Base-by-base conservation (phyloP, 2,797 vertebrate species). In the Arnoldichthys spilopterus region DNA sequence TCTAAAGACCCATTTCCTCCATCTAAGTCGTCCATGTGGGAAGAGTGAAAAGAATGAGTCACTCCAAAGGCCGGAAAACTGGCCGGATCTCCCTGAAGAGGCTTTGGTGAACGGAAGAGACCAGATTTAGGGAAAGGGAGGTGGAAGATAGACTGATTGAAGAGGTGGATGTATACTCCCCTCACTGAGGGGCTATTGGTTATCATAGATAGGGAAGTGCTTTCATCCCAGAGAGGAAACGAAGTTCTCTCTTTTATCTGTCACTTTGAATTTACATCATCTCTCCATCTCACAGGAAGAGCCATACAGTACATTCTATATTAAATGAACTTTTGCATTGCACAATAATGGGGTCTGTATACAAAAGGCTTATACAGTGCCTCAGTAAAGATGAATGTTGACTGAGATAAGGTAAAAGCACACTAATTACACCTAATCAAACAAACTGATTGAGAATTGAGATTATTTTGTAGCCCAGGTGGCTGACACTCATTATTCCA, bases 211-310 rank as follows among this genome's bases (percentile, higher is more conserved):
- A 70, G 74, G 72, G 64, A 83, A 81, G 32, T 40, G 43, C 81
- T 85, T 85, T 85, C 79, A 82, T 82, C 77, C 61, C 40, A 56
- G 53, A 43, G 68, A 74, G 79, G 58, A 83, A 81, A 76, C 64
- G 43, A 81, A 49, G 34, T 71, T 78, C 62, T 64, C 56, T 34
- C 70, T 83, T 86, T 86, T 49, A 83, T 86, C 76, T 64, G 70
- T 76, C 82, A 79, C 63, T 53, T 9, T 62, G 13, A 76, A 68
- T 67, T 78, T 71, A 78, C 28, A 78, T 22, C 34, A 66, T 74
- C 61, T 69, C 61, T 64, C 24, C 72, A 61, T 74, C 72, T 56
- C 67, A 83, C 58, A 74, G 43, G 63, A 79, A 72, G 73, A 24
- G 34, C 58, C 20, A 24, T 63, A 79, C 62, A 53, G 67, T 66